phyloP scores from a whole-genome alignment of 2,888 invertebrate species.

The Ypsolopha sequella region DNA sequence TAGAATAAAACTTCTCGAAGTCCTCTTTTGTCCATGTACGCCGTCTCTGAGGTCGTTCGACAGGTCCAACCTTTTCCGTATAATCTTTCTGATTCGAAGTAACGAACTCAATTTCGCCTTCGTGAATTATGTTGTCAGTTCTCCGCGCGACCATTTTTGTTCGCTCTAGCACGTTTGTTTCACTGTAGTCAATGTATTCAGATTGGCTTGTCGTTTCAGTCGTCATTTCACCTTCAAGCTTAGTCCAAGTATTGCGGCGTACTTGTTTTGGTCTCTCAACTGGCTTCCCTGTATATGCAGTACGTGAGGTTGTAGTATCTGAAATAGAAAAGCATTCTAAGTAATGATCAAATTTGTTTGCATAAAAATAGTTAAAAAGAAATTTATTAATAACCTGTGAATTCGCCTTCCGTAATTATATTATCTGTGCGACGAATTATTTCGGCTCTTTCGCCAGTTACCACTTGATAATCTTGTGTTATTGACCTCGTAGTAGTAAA shows the following conservation, averaged over 20 bases:
- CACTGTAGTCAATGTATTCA: conserved; percentile 75
- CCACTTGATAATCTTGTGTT: conserved; percentile 71
- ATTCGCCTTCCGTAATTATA: conserved; percentile 74
- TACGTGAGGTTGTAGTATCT: conserved; percentile 79
- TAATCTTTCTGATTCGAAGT: conserved; percentile 75
- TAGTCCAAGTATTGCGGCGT: conserved; percentile 82
- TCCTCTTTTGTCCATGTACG: conserved; percentile 82
- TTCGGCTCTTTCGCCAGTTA: conserved; percentile 74
- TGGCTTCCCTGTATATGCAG: conserved; percentile 78
- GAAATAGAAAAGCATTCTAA: conserved; percentile 20
- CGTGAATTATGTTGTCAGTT: conserved; percentile 76
- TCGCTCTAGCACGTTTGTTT: conserved; percentile 55
- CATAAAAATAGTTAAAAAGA: neutral
- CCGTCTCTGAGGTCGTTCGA: conserved; percentile 72
- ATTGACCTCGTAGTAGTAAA: conserved; percentile 59
- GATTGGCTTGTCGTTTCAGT: conserved; percentile 77
- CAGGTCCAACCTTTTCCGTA: conserved; percentile 66
- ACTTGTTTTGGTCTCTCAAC: conserved; percentile 74
- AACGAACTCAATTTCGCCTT: conserved; percentile 77
- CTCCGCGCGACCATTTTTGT: conserved; percentile 70
- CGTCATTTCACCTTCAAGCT: conserved; percentile 79
- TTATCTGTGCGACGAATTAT: conserved; percentile 76
- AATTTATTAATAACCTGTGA: conserved; percentile 63
- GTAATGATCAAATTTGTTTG: neutral
- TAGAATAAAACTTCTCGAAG: conserved; percentile 76